Evolutionary conservation across 2,888 invertebrate species (phyloP), one percentile per base, ranked within the genome.

Genomic region (Melinopterus prodromus): DNA sequence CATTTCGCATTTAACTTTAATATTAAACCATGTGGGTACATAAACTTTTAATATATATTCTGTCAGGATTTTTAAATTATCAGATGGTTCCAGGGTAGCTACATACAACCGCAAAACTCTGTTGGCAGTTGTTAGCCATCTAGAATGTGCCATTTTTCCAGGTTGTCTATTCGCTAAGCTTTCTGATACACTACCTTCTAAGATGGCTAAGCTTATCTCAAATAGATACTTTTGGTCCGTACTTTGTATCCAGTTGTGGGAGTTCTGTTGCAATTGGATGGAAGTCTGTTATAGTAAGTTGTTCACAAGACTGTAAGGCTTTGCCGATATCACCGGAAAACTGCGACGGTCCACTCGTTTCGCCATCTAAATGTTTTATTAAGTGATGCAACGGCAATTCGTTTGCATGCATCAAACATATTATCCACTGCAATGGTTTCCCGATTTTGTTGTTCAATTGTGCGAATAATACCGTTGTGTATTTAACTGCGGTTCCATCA

Each of bases 251-350:
- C 16, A 74, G 16, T 53, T 81, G 35, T 16, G 53, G 72, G 69
- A 76, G 15, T 16, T 26, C 53, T 12, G 16, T 77, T 15, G 14
- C n/a, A 36, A 70, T 80, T 16, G 69, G 35, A 53, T 69, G 16
- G 26, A 81, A 81, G 26, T 79, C 38, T 9, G n/a, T 69, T 35
- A 81, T 71, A 69, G 69, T 71, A 16, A 79, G 16, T 15, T 70
- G 78, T 77, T 84, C 82, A 80, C 84, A 84, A 69, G 0, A 78
- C 16, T 75, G 70, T 70, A 84, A 77, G 6, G 12, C 7, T 82
- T 84, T 85, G 36, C 84, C 83, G 15, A 86, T 80, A 76, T 81
- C 80, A 6, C 84, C 84, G 15, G 78, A 79, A 79, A 82, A 85
- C 7, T 77, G 70, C 69, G 9, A 72, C 16, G 85, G 85, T 16